Percentiles rank a stretch among this genome's conserved stretches.
These are phyloP conservation scores for Venturia canescens DNA, from an alignment of 1,140 invertebrate species.

Conservation along the genomic window DNA sequence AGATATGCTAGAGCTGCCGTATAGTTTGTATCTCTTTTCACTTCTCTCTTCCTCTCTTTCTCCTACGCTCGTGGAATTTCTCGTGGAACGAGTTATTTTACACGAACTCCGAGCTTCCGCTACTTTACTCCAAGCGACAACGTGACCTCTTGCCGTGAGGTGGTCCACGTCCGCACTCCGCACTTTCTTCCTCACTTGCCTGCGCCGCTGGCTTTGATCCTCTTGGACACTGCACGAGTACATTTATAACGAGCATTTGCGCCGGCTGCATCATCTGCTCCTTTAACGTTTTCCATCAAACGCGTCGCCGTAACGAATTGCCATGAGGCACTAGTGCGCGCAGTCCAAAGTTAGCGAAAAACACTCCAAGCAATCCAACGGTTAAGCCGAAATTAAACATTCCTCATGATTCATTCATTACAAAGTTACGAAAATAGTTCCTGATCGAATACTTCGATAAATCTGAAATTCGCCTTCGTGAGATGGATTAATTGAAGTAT, in stretches of 20 bases:
- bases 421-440: too few relatives aligned
- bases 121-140: slow-evolving; percentile 21
- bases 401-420: too few relatives aligned
- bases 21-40: not conserved
- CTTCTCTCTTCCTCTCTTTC: not conserved
- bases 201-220: slow-evolving; percentile 57
- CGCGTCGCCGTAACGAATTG: slow-evolving; percentile 41
- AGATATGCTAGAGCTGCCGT: slow-evolving; percentile 42
- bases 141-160: slow-evolving; percentile 38
- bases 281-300: slow-evolving; percentile 45
- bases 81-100: slow-evolving; percentile 29
- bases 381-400: too few relatives aligned
- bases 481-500: too few relatives aligned
- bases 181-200: slow-evolving; percentile 48
- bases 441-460: too few relatives aligned
- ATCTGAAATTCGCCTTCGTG: too few relatives aligned
- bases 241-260: slow-evolving; percentile 59
- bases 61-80: slow-evolving; percentile 10
- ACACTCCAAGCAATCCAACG: too few relatives aligned
- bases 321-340: not conserved
- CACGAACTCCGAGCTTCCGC: slow-evolving; percentile 31
- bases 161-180: slow-evolving; percentile 50
- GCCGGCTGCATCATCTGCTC: slow-evolving; percentile 47
- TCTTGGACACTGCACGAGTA: slow-evolving; percentile 58
- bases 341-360: not conserved